Percentiles rank a stretch among this genome's conserved stretches.
Conservation (phyloP, 2,113 vertebrate species). For the Indicator maculatus region DNA sequence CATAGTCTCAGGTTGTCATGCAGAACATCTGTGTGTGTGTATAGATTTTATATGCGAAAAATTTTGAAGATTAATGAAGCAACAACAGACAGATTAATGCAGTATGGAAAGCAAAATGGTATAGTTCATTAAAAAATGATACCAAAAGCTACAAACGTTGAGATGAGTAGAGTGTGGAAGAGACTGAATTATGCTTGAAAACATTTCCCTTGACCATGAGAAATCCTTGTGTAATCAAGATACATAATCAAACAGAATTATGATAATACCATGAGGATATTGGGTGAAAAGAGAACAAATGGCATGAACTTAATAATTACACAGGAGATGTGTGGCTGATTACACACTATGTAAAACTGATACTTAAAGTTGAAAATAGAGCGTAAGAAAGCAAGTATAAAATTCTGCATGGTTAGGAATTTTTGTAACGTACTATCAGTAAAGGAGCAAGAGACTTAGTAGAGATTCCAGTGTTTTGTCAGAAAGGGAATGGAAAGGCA, state of each 20-base stretch:
- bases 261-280: neutral
- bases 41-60: neutral
- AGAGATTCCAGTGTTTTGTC: neutral
- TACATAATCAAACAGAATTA: constrained; percentile 8
- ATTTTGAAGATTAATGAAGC: neutral
- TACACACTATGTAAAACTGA: neutral
- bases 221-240: neutral
- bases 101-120: neutral
- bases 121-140: neutral
- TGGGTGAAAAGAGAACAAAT: neutral
- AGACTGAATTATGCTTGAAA: neutral
- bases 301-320: neutral
- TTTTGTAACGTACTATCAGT: neutral
- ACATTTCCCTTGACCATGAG: neutral
- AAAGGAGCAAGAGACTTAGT: neutral
- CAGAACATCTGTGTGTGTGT: neutral
- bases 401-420: neutral
- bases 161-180: neutral
- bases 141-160: neutral
- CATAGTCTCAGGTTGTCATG: neutral
- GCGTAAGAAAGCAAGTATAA: neutral
- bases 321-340: neutral
- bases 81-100: neutral
- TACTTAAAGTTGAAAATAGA: neutral
- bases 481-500: neutral